phyloP scores from a whole-genome alignment of 2,113 vertebrate species.

The Recurvirostra avosetta region DNA sequence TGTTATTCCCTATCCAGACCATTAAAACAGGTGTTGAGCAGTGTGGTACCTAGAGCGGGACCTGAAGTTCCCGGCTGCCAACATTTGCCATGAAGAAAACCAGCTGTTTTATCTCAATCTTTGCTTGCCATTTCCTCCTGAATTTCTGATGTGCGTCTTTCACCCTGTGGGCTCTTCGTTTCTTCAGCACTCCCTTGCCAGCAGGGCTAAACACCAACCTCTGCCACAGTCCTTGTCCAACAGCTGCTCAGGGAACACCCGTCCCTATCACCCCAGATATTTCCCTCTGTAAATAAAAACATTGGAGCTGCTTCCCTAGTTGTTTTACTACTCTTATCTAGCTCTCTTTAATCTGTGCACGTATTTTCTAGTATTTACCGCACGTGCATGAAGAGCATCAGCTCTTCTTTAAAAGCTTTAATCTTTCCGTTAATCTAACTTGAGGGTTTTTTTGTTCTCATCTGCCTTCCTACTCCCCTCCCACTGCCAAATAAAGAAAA shows the following conservation, averaged over 20 bases:
- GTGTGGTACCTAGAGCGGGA: not conserved
- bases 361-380: not conserved
- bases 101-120: not conserved
- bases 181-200: not conserved
- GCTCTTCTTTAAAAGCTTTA: not conserved
- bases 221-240: not conserved
- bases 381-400: rapidly evolving
- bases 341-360: not conserved
- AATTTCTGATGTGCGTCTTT: not conserved
- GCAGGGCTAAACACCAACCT: not conserved
- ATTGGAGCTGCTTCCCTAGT: not conserved
- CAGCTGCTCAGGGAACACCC: not conserved
- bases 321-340: not conserved
- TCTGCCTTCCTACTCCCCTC: not conserved
- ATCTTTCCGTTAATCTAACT: not conserved
- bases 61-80: not conserved
- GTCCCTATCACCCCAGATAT: not conserved
- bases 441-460: not conserved
- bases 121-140: not conserved
- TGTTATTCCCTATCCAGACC: not conserved
- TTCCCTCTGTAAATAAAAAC: not conserved
- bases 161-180: not conserved
- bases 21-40: not conserved
- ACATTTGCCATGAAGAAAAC: not conserved
- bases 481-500: not conserved